These are phyloP conservation scores for Apotomis capreana DNA, from an alignment of 2,888 invertebrate genomes.

Conservation along the genomic window DNA sequence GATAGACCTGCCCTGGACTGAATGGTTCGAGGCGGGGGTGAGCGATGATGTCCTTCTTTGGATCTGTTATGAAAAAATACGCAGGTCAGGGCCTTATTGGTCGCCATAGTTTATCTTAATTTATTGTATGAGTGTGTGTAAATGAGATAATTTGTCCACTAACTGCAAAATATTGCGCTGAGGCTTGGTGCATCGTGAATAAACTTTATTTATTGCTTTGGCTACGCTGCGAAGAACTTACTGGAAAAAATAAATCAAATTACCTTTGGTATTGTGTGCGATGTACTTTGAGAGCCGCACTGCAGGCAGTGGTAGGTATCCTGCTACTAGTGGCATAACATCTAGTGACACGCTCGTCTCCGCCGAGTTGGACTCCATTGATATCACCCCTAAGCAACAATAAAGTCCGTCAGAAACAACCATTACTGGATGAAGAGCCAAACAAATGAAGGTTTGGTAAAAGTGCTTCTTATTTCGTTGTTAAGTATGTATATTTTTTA, in stretches of 20 bases:
- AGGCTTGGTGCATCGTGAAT: too few species aligned
- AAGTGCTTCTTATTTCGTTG: too few species aligned
- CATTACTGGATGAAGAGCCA: too few species aligned
- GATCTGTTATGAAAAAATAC: conserved; percentile 57
- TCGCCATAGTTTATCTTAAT: too few species aligned
- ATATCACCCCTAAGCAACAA: conserved; percentile 85
- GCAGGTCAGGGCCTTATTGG: neutral
- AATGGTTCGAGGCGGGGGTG: conserved; percentile 94
- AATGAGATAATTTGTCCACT: too few species aligned
- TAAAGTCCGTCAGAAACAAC: too few species aligned
- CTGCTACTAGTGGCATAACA: conserved; percentile 96
- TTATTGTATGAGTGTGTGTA: too few species aligned
- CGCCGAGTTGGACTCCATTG: conserved; percentile 81
- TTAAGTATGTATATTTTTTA: too few species aligned
- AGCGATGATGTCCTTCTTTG: conserved; percentile 76
- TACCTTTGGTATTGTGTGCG: conserved; percentile 87
- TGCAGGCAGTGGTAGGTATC: conserved; percentile 93
- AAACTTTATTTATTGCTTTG: too few species aligned
- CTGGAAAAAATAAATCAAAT: neutral
- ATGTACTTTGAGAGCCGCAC: conserved; percentile 95
- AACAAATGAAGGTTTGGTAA: too few species aligned
- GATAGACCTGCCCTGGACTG: conserved; percentile 95
- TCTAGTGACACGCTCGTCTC: conserved; percentile 90
- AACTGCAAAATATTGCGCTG: too few species aligned
- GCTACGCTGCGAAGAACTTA: too few species aligned